Conservation (phyloP, 1,140 invertebrate genomes). For the Camponotus vicinus region DNA sequence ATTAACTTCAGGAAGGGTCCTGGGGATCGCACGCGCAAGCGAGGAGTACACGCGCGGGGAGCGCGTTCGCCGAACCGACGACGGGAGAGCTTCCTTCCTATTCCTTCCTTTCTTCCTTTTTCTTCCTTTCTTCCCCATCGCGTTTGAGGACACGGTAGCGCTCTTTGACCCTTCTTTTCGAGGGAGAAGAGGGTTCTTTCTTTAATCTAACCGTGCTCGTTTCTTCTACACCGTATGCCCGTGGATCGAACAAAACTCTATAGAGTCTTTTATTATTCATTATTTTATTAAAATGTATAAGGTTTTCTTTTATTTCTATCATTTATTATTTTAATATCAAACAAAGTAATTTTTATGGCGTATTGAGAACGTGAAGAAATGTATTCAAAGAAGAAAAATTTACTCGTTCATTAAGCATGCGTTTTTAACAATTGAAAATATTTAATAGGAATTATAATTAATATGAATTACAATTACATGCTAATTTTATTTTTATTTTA, state of each 20-base stretch:
- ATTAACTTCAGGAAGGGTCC: conserved; percentile 74
- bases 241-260: not conserved
- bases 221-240: not conserved
- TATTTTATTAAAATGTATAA: not conserved
- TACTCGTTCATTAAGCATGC: not conserved
- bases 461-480: not conserved
- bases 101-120: conserved; percentile 17
- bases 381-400: not conserved
- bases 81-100: conserved; percentile 29
- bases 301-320: not conserved
- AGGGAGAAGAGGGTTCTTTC: conserved; percentile 32
- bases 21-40: conserved; percentile 53
- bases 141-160: conserved; percentile 41
- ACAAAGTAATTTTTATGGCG: not conserved
- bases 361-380: not conserved
- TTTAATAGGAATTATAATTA: not conserved
- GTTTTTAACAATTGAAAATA: not conserved
- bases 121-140: not conserved
- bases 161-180: conserved; percentile 48
- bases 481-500: not conserved
- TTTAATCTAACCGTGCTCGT: conserved; percentile 26
- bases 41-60: conserved; percentile 24
- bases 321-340: conserved; percentile 12
- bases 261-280: not conserved
- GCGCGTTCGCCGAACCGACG: conserved; percentile 38